Percentiles rank a stretch among this genome's conserved stretches.
phyloP scores from a whole-genome alignment of 2,888 invertebrate genomes.

The Eledona agricola region DNA sequence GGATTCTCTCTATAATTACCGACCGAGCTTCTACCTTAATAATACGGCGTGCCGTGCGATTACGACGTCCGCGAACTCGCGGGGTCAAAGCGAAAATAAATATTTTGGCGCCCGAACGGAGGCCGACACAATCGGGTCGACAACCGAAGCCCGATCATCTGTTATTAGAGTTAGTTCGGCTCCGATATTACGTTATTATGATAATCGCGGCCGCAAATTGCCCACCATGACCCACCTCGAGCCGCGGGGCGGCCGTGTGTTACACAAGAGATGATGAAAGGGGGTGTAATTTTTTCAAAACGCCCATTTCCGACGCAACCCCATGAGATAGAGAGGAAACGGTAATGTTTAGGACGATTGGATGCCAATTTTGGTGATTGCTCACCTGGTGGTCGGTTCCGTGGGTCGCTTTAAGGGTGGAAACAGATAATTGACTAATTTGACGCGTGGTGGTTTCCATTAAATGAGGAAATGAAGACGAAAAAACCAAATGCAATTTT shows the following conservation, averaged over 20 bases:
- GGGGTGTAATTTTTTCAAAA: too few species aligned
- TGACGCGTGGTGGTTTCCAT: too few species aligned
- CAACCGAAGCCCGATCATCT: conserved; percentile 37
- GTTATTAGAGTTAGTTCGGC: conserved; percentile 45
- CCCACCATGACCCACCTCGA: conserved; percentile 38
- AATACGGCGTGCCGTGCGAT: conserved; percentile 37
- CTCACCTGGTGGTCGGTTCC: too few species aligned
- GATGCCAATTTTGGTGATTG: too few species aligned
- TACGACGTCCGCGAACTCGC: conserved; percentile 31
- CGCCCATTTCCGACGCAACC: too few species aligned
- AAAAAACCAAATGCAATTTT: too few species aligned
- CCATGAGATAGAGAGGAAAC: too few species aligned
- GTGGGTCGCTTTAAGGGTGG: too few species aligned
- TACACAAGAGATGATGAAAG: conserved; percentile 30
- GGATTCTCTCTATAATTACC: conserved; percentile 55
- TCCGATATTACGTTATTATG: conserved; percentile 55
- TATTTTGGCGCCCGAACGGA: conserved; percentile 20
- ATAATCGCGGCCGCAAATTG: conserved; percentile 53
- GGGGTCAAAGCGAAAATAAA: conserved; percentile 29
- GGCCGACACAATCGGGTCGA: conserved; percentile 21
- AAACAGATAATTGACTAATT: too few species aligned
- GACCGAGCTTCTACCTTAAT: conserved; percentile 56
- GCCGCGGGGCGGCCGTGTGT: too few species aligned
- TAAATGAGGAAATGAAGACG: too few species aligned
- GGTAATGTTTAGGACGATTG: too few species aligned